phyloP scores from a whole-genome alignment of 2,797 vertebrate genomes.

The Myiotriccus ornatus region DNA sequence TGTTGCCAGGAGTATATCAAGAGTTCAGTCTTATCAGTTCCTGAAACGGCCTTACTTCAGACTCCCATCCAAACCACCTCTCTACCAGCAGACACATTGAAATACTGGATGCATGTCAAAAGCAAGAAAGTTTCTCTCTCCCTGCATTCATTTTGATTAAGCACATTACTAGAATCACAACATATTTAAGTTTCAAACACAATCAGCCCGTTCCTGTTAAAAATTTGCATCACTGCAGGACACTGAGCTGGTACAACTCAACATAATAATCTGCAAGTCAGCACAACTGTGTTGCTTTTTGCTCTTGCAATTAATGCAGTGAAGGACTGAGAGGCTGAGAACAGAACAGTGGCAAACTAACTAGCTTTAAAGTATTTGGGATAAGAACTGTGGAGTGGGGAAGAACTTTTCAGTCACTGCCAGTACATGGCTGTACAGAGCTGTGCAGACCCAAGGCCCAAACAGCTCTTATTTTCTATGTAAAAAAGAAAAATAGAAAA shows the following conservation, averaged over 20 bases:
- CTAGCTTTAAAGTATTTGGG: background rate
- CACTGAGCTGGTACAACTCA: background rate
- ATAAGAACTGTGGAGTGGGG: background rate
- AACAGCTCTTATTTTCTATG: fast-evolving
- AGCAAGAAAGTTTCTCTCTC: background rate
- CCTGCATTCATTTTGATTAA: background rate
- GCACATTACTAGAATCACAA: background rate
- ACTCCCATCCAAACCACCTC: background rate
- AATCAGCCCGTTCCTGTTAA: background rate
- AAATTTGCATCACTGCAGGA: background rate
- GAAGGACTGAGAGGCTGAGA: background rate
- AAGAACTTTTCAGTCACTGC: background rate
- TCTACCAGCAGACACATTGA: background rate
- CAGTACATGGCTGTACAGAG: background rate
- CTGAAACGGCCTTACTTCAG: background rate
- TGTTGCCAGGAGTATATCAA: background rate
- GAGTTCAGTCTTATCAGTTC: background rate
- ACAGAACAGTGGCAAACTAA: background rate
- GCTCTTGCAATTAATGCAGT: background rate
- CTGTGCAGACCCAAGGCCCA: background rate
- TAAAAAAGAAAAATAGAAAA: background rate
- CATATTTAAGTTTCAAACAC: background rate
- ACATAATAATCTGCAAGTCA: background rate
- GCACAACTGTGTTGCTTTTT: background rate
- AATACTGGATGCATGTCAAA: background rate